These are phyloP conservation scores for Callorhinus ursinus DNA, from an alignment of 2,113 vertebrate species.

Conservation along the genomic window DNA sequence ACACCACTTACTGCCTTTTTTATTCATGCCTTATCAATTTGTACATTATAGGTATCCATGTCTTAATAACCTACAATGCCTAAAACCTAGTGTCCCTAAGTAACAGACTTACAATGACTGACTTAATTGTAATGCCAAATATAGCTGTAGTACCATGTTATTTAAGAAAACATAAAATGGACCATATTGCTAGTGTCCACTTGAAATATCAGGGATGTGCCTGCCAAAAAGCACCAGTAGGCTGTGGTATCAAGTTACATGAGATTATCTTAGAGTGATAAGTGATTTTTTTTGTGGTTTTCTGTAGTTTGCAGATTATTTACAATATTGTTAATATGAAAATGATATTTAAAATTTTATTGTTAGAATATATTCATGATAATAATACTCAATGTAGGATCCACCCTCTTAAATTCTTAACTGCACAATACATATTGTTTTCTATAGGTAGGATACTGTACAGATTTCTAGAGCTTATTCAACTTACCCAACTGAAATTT, in stretches of 20 bases:
- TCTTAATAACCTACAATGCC: neutral
- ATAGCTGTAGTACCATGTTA: neutral
- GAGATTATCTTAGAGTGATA: neutral
- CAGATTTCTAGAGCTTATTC: neutral
- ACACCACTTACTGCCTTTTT: neutral
- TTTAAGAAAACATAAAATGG: constrained; percentile 33
- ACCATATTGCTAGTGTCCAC: neutral
- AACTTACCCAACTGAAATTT: neutral
- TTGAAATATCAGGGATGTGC: constrained; percentile 8
- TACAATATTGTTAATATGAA: neutral
- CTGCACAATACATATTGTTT: neutral
- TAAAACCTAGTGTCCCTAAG: neutral
- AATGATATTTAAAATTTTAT: neutral
- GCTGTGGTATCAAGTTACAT: neutral
- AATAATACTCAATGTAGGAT: neutral
- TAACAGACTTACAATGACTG: neutral
- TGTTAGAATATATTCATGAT: neutral
- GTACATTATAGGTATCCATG: neutral
- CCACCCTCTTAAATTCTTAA: neutral
- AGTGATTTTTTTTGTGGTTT: neutral
- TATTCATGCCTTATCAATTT: neutral
- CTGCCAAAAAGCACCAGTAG: neutral
- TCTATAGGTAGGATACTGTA: neutral
- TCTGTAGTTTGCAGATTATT: neutral
- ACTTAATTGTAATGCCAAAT: neutral